Evolutionary conservation across 2,888 invertebrate species (phyloP).

Genomic region (Andrena bucephala): DNA sequence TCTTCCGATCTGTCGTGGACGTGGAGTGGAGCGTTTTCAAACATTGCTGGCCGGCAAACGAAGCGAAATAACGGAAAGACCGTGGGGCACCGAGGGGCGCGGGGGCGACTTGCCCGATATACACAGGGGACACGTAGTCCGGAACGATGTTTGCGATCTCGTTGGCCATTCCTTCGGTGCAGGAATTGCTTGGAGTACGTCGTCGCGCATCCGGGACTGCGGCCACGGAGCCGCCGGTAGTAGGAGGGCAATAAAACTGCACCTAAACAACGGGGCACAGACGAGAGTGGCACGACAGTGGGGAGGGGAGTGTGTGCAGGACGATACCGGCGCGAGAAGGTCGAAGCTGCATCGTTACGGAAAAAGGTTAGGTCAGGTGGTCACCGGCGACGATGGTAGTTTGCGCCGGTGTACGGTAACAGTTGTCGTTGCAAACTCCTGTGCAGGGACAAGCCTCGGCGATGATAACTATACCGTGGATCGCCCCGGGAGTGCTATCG

Average conservation of each 20-base stretch:
- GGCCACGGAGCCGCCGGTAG: constrained; percentile 42
- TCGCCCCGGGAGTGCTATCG: constrained; percentile 16
- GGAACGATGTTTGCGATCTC: constrained; percentile 70
- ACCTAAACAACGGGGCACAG: constrained; percentile 65
- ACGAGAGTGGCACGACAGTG: background rate
- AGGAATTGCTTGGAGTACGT: constrained; percentile 63
- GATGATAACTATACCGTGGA: constrained; percentile 38
- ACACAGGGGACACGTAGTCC: constrained; percentile 59
- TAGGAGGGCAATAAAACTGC: constrained; percentile 68
- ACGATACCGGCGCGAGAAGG: constrained; percentile 26
- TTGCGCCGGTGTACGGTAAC: constrained; percentile 19
- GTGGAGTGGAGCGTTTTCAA: background rate
- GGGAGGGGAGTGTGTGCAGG: background rate
- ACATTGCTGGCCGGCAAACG: constrained; percentile 32
- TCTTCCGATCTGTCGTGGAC: constrained; percentile 7
- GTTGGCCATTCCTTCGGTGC: constrained; percentile 63
- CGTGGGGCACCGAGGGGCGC: too few species aligned
- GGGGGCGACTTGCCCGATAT: constrained; percentile 31
- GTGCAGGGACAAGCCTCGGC: constrained; percentile 1
- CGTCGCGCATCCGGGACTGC: constrained; percentile 59
- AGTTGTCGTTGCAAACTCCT: constrained; percentile 24
- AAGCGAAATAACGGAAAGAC: constrained; percentile 40
- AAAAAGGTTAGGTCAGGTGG: constrained; percentile 67
- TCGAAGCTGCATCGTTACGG: constrained; percentile 69
- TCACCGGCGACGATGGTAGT: constrained; percentile 33